A percentile compares a stretch with the other conserved stretches of the same genome.
These are phyloP conservation scores for Cardiocondyla obscurior DNA, from an alignment of 1,140 invertebrate species.

Conservation along the genomic window DNA sequence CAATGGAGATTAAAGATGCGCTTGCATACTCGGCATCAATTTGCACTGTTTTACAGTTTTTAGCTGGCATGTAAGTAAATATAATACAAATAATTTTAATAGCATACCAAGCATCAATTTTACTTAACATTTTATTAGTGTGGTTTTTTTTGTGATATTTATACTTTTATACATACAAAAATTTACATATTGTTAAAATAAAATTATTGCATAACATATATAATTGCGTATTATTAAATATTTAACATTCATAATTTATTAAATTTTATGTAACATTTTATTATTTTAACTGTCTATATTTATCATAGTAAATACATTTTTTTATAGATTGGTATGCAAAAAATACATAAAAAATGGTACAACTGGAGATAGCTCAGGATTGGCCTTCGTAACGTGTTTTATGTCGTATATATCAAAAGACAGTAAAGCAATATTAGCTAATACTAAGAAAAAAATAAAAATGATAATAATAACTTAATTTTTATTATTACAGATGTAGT, in stretches of 20 bases:
- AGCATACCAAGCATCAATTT: background rate
- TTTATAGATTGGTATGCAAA: slow-evolving; percentile 87
- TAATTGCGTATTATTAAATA: background rate
- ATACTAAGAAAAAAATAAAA: background rate
- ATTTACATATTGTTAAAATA: background rate
- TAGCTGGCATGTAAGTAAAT: slow-evolving; percentile 87
- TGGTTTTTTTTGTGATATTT: background rate
- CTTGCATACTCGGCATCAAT: slow-evolving; percentile 87
- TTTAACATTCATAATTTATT: slow-evolving; percentile 25
- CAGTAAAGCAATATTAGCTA: background rate
- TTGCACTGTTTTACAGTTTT: slow-evolving; percentile 88
- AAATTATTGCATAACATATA: background rate
- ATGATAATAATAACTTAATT: slow-evolving; percentile 5
- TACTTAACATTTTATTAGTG: background rate
- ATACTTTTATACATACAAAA: background rate
- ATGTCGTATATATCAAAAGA: slow-evolving; percentile 87
- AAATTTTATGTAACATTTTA: slow-evolving; percentile 41
- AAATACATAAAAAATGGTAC: slow-evolving; percentile 87
- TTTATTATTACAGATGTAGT: slow-evolving; percentile 83
- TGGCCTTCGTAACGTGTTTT: slow-evolving; percentile 91
- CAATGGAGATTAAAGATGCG: slow-evolving; percentile 47
- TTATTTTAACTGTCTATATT: slow-evolving; percentile 51
- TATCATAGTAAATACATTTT: slow-evolving; percentile 62
- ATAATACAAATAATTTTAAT: background rate
- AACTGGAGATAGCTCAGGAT: slow-evolving; percentile 88